phyloP scores from a whole-genome alignment of 2,113 vertebrate species.

The Ceuthmochares aereus region DNA sequence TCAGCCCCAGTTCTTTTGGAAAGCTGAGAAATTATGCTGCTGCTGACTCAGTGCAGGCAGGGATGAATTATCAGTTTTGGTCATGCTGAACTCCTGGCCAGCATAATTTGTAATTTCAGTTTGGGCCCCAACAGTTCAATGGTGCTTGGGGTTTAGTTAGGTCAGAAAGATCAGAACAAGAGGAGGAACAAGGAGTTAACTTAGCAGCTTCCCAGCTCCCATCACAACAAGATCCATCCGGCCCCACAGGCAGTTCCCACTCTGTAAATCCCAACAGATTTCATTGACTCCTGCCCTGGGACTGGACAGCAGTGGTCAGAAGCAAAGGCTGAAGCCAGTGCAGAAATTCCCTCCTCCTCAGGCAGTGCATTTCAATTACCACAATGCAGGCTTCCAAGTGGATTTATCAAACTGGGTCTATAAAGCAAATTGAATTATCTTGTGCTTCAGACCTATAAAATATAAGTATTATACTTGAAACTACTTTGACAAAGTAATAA shows the following conservation, averaged over 20 bases:
- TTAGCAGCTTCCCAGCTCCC: not conserved
- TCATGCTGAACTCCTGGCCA: not conserved
- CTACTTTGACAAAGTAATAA: slow-evolving; percentile 66
- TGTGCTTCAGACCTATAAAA: slow-evolving; percentile 58
- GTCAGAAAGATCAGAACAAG: not conserved
- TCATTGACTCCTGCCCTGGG: not conserved
- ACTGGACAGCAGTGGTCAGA: not conserved
- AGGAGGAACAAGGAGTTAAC: not conserved
- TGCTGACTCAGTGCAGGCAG: not conserved
- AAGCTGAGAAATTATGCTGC: not conserved
- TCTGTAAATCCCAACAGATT: not conserved
- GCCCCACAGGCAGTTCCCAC: not conserved
- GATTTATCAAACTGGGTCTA: slow-evolving; percentile 65
- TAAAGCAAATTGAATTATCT: slow-evolving; percentile 76
- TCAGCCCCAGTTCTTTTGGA: not conserved
- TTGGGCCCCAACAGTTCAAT: not conserved
- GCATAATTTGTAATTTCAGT: slow-evolving; percentile 40
- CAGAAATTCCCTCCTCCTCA: slow-evolving; percentile 26
- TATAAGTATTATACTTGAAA: slow-evolving; percentile 63
- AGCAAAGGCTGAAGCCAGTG: not conserved
- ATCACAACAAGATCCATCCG: not conserved
- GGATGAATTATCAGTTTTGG: not conserved
- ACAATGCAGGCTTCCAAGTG: not conserved
- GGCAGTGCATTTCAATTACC: slow-evolving; percentile 56
- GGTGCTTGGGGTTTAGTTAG: not conserved